phyloP scores from a whole-genome alignment of 2,888 invertebrate genomes.

The Gari tellinella region DNA sequence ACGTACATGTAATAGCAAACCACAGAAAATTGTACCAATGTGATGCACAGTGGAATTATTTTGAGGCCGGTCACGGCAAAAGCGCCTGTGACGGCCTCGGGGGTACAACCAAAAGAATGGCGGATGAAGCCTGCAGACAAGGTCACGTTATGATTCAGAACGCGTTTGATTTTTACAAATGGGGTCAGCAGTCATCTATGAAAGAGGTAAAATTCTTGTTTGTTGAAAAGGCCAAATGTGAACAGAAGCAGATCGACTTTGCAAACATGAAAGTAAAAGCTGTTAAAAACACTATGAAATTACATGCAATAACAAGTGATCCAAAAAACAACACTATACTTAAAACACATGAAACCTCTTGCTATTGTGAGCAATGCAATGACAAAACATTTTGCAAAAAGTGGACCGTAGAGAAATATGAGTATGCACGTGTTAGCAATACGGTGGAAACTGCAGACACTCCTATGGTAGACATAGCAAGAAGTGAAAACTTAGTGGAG shows the following conservation, averaged over 20 bases:
- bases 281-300: constrained; percentile 24
- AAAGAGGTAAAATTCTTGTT: constrained; percentile 2
- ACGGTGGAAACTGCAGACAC: no score
- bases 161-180: constrained; percentile 14
- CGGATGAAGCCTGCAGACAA: constrained; percentile 27
- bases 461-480: no score
- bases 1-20: no score
- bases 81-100: not conserved
- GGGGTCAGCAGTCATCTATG: constrained; percentile 2
- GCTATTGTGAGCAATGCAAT: constrained; percentile 38
- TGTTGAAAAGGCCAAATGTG: constrained; percentile 7
- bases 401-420: no score
- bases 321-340: not conserved
- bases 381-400: no score
- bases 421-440: no score
- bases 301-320: constrained; percentile 22
- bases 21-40: no score
- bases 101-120: constrained; percentile 35
- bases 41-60: no score
- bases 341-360: constrained; percentile 26
- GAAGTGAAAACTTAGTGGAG: no score
- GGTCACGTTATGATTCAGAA: constrained; percentile 21
- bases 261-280: constrained; percentile 5
- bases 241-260: not conserved
- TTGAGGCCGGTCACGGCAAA: no score